Evolutionary conservation across 2,113 vertebrate species (phyloP), one percentile per base, ranked within the genome.

Genomic region (Galeopterus variegatus): DNA sequence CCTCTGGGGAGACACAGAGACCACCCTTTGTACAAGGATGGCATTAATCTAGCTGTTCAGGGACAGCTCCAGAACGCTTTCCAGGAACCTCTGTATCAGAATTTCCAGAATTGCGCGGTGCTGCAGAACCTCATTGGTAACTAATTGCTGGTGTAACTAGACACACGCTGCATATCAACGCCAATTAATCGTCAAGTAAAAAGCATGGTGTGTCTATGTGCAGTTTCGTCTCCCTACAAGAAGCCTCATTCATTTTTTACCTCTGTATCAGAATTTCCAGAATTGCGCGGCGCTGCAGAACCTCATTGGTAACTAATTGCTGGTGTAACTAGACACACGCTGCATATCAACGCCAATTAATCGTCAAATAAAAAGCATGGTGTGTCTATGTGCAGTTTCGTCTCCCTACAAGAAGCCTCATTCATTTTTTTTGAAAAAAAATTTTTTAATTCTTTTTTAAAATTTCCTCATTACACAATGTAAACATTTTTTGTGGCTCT

Each of bases 101-200:
- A 23, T 17, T 11, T 0, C 60, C 11, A 67, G 50, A 15, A 36
- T 24, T 0, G 60, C 8, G 0, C 0, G 2, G 26, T 0, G 0
- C 18, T 10, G 31, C 33, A 3, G 41, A 36, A 28, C 73, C 95
- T 85, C 5, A 0, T 0, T 8, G 84, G 73, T 81, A 15, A 52
- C 62, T 67, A 23, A 58, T 10, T 24, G 45, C 45, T 8, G 2
- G 23, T 24, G 9, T 36, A 19, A 64, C 77, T 2, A 31, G 54
- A 67, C n/a, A 3, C 67, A 5, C 0, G n/a, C 11, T 4, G 0
- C 9, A 2, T 2, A 10, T 80, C 52, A 1, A 1, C 1, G 64
- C 31, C 48, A 45, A 45, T n/a, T 18, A 28, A 23, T 2, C 36
- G 9, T 80, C 70, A 58, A 1, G n/a, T 9, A 28, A 23, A 45